Evolutionary conservation across 1,140 invertebrate genomes (phyloP).

Genomic region (Drosophila mojavensis): DNA sequence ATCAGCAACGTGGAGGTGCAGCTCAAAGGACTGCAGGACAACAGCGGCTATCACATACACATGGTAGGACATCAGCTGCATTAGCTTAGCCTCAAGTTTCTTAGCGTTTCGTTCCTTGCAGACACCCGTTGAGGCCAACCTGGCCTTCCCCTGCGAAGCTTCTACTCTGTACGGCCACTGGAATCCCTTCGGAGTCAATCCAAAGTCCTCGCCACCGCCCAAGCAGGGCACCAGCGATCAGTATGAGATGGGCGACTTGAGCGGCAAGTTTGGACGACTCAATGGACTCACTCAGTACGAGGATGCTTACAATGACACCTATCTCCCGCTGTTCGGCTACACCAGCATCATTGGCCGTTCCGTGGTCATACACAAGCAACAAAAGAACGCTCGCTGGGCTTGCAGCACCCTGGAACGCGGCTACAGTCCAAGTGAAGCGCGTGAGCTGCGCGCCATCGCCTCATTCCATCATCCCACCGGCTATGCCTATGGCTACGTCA

Average conservation of each 20-base stretch:
- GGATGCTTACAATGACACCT: conserved; percentile 91
- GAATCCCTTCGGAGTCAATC: conserved; percentile 91
- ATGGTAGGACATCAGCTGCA: conserved; percentile 85
- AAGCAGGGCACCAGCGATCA: conserved; percentile 91
- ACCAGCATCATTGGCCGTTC: conserved; percentile 92
- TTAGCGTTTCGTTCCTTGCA: conserved; percentile 64
- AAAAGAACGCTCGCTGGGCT: conserved; percentile 88
- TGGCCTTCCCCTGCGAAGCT: conserved; percentile 94
- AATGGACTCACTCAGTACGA: conserved; percentile 86
- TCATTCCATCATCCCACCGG: conserved; percentile 96
- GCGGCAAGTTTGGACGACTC: conserved; percentile 93
- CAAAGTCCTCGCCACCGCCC: conserved; percentile 86
- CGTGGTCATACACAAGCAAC: conserved; percentile 92
- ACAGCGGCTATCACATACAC: conserved; percentile 92
- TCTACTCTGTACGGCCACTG: conserved; percentile 92
- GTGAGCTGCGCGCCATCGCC: conserved; percentile 93
- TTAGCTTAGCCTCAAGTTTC: not conserved
- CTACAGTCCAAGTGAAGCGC: conserved; percentile 92
- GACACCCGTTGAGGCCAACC: conserved; percentile 91
- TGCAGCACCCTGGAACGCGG: conserved; percentile 93
- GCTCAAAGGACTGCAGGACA: conserved; percentile 89
- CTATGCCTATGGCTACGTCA: conserved; percentile 93
- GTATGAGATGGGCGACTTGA: conserved; percentile 95
- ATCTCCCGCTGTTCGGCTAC: conserved; percentile 93
- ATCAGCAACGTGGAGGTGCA: conserved; percentile 91